Percentiles rank a stretch among this genome's conserved stretches.
Evolutionary conservation across 92 coral and sea anemone genomes (phyloP).

Genomic region (Phymanthus crucifer): DNA sequence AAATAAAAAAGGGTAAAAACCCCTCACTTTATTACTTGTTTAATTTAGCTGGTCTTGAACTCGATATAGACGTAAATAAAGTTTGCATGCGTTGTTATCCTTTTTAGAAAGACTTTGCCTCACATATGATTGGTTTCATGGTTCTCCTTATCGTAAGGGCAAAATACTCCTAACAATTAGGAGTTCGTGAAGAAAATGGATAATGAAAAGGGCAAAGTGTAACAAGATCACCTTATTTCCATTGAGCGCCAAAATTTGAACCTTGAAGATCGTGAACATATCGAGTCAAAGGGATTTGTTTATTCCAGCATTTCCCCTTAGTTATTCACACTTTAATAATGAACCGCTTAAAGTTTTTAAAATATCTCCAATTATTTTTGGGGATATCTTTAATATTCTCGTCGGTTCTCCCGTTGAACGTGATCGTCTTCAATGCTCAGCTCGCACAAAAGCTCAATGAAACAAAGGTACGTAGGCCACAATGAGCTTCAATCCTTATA

Average conservation of each 20-base stretch:
- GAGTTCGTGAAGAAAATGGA: no score
- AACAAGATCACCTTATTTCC: background rate
- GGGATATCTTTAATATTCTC: constrained; percentile 4
- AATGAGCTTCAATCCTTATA: no score
- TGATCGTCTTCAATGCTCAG: background rate
- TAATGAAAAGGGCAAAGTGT: background rate
- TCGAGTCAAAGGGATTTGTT: background rate
- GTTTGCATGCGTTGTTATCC: no score
- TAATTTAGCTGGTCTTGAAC: no score
- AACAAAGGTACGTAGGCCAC: no score
- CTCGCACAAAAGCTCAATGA: constrained; percentile 11
- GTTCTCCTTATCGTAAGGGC: no score
- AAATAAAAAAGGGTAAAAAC: no score
- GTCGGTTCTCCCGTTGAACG: constrained; percentile 9
- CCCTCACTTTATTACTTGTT: no score
- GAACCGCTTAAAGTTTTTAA: constrained; percentile 3
- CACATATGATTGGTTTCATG: no score
- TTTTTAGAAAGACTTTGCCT: no score
- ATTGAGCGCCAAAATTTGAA: background rate
- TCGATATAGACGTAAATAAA: no score
- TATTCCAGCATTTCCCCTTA: background rate
- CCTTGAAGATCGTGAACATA: background rate
- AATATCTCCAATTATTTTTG: background rate
- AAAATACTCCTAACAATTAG: no score
- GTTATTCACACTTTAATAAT: background rate